phyloP scores from a whole-genome alignment of 1,140 invertebrate genomes.

The Bombus huntii region DNA sequence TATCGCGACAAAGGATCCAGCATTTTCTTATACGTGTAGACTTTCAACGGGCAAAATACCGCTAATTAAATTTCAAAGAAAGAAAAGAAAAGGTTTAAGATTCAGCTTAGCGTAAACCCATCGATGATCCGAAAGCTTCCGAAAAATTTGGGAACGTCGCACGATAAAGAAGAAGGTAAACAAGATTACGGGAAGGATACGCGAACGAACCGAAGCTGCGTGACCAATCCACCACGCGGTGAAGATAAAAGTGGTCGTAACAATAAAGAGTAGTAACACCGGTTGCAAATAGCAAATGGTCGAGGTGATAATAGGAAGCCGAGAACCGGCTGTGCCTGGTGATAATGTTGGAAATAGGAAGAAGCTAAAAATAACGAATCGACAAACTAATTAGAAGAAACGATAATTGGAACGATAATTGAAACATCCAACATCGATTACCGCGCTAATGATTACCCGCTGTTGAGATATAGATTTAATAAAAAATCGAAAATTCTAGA shows the following conservation, averaged over 20 bases:
- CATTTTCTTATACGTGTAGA: too few species aligned
- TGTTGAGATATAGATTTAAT: not conserved
- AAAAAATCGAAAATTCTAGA: not conserved
- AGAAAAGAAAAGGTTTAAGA: not conserved
- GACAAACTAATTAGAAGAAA: not conserved
- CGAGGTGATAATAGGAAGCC: not conserved
- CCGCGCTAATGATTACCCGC: too few species aligned
- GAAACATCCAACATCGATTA: not conserved
- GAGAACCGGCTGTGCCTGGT: not conserved
- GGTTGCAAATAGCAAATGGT: not conserved
- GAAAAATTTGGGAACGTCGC: not conserved
- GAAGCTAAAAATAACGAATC: not conserved
- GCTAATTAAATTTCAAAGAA: not conserved
- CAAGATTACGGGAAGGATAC: not conserved
- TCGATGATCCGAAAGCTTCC: not conserved
- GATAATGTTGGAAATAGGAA: not conserved
- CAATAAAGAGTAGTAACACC: not conserved
- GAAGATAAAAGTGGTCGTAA: not conserved
- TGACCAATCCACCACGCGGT: not conserved
- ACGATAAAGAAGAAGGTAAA: not conserved
- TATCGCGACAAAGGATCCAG: too few species aligned
- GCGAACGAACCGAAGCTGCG: too few species aligned
- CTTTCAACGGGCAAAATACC: not conserved
- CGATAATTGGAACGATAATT: not conserved
- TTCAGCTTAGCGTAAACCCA: not conserved